Evolutionary conservation across 92 coral and sea anemone species (phyloP).

Genomic region (Paragorgia papillata): DNA sequence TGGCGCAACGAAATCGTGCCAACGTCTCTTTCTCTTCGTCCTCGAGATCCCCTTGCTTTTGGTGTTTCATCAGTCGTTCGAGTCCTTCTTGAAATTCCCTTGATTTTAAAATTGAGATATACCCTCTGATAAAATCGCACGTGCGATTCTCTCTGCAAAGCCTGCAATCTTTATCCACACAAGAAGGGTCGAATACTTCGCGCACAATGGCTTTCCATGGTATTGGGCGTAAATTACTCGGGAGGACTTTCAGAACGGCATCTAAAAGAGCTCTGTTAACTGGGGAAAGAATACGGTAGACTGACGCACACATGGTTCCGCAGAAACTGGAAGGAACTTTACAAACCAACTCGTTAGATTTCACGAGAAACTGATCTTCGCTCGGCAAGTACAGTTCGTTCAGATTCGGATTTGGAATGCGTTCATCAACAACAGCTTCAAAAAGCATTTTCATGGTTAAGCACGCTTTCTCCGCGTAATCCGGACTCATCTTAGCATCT

Average conservation of each 20-base stretch:
- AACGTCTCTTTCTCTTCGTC: slow-evolving; percentile 83
- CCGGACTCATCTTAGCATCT: slow-evolving; percentile 28
- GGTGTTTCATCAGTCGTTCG: slow-evolving; percentile 82
- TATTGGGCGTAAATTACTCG: slow-evolving; percentile 14
- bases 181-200: slow-evolving; percentile 15
- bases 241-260: slow-evolving; percentile 10
- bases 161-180: neutral
- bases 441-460: slow-evolving; percentile 28
- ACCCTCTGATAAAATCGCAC: slow-evolving; percentile 30
- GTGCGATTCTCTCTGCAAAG: slow-evolving; percentile 4
- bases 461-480: slow-evolving; percentile 19
- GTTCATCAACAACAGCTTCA: neutral
- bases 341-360: slow-evolving; percentile 9
- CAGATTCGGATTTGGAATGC: neutral
- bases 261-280: slow-evolving; percentile 9
- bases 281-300: slow-evolving; percentile 7
- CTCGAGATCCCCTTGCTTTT: slow-evolving; percentile 79
- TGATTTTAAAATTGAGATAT: slow-evolving; percentile 10
- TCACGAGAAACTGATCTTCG: neutral
- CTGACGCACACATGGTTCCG: neutral
- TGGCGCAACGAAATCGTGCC: slow-evolving; percentile 65
- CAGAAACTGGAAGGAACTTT: slow-evolving; percentile 7
- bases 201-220: neutral
- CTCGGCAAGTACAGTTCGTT: slow-evolving; percentile 27
- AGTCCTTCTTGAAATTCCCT: slow-evolving; percentile 52